Evolutionary conservation across 2,113 vertebrate species (phyloP), one percentile per base, ranked within the genome.

Genomic region (Polypterus bichir): DNA sequence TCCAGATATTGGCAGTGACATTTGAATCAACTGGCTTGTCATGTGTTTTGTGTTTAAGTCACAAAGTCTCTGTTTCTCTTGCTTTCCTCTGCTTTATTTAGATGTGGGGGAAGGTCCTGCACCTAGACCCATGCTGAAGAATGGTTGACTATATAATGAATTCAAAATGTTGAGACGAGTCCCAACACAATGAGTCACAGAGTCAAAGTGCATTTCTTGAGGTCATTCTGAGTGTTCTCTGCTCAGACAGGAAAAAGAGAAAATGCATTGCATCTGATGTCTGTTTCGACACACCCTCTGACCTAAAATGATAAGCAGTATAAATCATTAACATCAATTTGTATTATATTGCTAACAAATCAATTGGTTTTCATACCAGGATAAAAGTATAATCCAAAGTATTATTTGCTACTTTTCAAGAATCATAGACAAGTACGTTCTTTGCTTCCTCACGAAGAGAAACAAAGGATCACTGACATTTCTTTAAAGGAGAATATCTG

Each of bases 141-240:
- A 70, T 79, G 71, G 56, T 60, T 58, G 73, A 77, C 76, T 70
- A 46, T 3, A 1, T 64, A 70, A 62, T 64, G 67, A 70, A 70
- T 73, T 88, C 87, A 86, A 83, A 87, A 78, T 77, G 58, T 9
- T 47, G 3, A 46, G 3, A 58, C 44, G 61, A 59, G 62, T 69
- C 81, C 47, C 7, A 57, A 44, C 76, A 82, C 82, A 69, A 75
- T 76, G 75, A 74, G 70, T 68, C 70, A 66, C 70, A 69, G 73
- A 76, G 77, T 75, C 61, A 60, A 66, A 49, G 73, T 57, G 77
- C 66, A 71, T 69, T 73, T 83, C 86, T 77, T 75, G 87, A 86
- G 89, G 88, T 88, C 86, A 78, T 71, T 70, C 62, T 68, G 6
- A 62, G 56, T 52, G 78, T 81, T 46, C 85, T 82, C 88, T 81